A percentile compares a stretch with the other conserved stretches of the same genome.
Evolutionary conservation across 1,140 invertebrate species (phyloP).

Genomic region (Tetramorium simillimum): DNA sequence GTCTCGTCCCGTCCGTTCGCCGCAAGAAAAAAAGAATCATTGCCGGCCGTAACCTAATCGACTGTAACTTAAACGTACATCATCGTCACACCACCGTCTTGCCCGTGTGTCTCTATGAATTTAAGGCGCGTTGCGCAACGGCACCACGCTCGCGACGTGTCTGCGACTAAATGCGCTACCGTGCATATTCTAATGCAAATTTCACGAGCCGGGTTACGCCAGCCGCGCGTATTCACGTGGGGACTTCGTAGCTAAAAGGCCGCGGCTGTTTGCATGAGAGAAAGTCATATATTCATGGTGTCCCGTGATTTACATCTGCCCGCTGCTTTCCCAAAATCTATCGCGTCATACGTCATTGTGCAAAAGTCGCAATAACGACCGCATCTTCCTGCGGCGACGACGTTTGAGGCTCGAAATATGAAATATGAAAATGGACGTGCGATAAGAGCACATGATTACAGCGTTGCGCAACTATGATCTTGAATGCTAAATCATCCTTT

Average conservation of each 20-base stretch:
- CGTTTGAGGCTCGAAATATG: no score
- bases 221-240: neutral
- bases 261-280: conserved; percentile 31
- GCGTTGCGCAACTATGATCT: neutral
- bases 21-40: conserved; percentile 17
- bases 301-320: neutral
- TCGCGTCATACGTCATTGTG: neutral
- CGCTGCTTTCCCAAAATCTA: conserved; percentile 20
- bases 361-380: neutral
- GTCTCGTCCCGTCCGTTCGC: conserved; percentile 5
- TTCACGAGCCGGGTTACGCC: neutral
- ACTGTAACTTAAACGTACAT: conserved; percentile 47
- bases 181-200: conserved; percentile 51
- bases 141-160: conserved; percentile 4
- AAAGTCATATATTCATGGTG: conserved; percentile 20
- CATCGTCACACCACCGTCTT: conserved; percentile 41
- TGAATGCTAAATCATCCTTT: neutral
- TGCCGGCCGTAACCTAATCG: conserved; percentile 33
- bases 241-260: conserved; percentile 27
- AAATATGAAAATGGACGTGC: neutral
- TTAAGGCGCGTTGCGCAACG: conserved; percentile 61
- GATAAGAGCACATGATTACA: no score
- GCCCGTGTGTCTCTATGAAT: conserved; percentile 30
- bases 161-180: conserved; percentile 6
- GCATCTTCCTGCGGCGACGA: neutral